A percentile compares a stretch with the other conserved stretches of the same genome.
These are phyloP conservation scores for Listronotus bonariensis DNA, from an alignment of 1,140 invertebrate species.

Conservation along the genomic window DNA sequence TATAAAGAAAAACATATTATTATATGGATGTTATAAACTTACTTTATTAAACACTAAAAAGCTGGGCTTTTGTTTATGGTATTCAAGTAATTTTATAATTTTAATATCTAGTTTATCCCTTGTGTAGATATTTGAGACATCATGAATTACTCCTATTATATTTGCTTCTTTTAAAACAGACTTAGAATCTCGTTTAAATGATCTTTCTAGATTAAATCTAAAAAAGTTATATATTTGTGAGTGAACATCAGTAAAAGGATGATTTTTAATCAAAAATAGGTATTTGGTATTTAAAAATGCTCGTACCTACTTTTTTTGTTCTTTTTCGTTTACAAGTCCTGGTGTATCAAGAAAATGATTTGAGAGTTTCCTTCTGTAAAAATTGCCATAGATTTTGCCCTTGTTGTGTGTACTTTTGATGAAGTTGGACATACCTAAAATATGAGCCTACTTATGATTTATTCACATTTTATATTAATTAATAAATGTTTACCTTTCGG, in stretches of 20 bases:
- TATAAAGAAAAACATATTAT: too few species aligned
- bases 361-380: constrained; percentile 76
- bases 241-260: too few species aligned
- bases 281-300: too few species aligned
- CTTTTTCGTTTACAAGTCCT: constrained; percentile 70
- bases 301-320: constrained; percentile 65
- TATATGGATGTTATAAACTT: constrained; percentile 19
- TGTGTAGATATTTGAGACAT: constrained; percentile 73
- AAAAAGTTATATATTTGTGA: constrained; percentile 41
- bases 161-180: constrained; percentile 73
- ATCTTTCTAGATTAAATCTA: constrained; percentile 68
- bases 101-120: constrained; percentile 69
- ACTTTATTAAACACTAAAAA: constrained; percentile 91
- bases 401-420: constrained; percentile 88
- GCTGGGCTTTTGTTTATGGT: constrained; percentile 67
- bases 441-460: constrained; percentile 25
- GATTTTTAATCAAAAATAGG: too few species aligned
- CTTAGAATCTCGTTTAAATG: constrained; percentile 69
- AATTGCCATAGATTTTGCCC: constrained; percentile 72
- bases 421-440: constrained; percentile 84
- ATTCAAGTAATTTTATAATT: constrained; percentile 70
- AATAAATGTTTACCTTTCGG: constrained; percentile 66
- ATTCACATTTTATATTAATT: neutral
- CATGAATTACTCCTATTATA: constrained; percentile 84
- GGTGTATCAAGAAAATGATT: constrained; percentile 89